Base-by-base conservation (phyloP, 1,140 invertebrate genomes). In the Acyrthosiphon pisum region DNA sequence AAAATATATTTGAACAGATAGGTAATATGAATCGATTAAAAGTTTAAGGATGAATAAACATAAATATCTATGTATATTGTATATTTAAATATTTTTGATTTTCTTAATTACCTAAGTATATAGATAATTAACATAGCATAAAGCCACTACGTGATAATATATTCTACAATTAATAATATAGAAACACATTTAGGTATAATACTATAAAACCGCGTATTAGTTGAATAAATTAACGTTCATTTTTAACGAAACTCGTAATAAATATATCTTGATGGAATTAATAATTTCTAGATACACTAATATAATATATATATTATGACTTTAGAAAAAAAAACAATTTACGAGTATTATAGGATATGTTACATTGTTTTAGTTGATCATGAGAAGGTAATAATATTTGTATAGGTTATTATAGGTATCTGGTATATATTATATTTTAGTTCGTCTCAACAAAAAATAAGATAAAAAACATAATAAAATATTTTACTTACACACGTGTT, bases 1-100 rank as follows among this genome's bases (percentile, higher is more conserved):
- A 76, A 76, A n/a, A n/a, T n/a, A 76, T 76, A 76, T 76, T 18
- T n/a, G n/a, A 76, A 76, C n/a, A 76, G n/a, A 76, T 76, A 50
- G 18, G 48, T 18, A 3, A n/a, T 76, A 76, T 68, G 14, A 76
- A n/a, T 20, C 14, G 11, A n/a, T 76, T 76, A 76, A 76, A 76
- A 76, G 14, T n/a, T n/a, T 76, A 76, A 76, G n/a, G 60, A 76
- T n/a, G 30, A n/a, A n/a, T 76, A n/a, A 18, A n/a, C n/a, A 76
- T 14, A 76, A 76, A 76, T 76, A n/a, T 30, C 8, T 6, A 23
- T 60, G 18, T 26, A 1, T 30, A 76, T n/a, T 60, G 18, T 26
- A 1, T 30, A 76, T n/a, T 68, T 76, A n/a, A n/a, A 76, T n/a
- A 76, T n/a, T 76, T 76, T 76, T 76, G 30, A 8, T 76, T 76